These are phyloP conservation scores for Drosophila pruinosa DNA, from an alignment of 1,140 invertebrate species.

Conservation along the genomic window DNA sequence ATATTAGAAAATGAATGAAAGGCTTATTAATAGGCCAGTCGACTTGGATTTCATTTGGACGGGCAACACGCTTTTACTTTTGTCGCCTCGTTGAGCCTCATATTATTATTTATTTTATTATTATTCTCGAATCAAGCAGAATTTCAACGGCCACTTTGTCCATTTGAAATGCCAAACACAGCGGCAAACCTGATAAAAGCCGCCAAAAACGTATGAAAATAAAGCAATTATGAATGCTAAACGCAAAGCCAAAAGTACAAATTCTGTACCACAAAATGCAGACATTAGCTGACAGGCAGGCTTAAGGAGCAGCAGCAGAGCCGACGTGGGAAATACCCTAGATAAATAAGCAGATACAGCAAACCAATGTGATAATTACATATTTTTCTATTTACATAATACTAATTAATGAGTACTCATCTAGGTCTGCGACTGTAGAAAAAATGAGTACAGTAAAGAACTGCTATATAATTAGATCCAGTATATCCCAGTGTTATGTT, in stretches of 20 bases:
- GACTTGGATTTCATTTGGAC: neutral
- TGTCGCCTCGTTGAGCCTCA: constrained; percentile 46
- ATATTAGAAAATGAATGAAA: constrained; percentile 30
- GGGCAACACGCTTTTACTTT: constrained; percentile 58
- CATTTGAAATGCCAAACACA: constrained; percentile 65
- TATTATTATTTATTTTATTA: constrained; percentile 10
- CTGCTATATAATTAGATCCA: neutral
- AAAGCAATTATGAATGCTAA: constrained; percentile 72
- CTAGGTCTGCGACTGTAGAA: too few relatives aligned
- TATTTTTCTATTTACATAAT: too few relatives aligned
- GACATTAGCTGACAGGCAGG: neutral
- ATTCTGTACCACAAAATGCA: constrained; percentile 30
- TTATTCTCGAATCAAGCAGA: constrained; percentile 36
- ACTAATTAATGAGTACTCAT: too few relatives aligned
- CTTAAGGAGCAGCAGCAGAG: neutral
- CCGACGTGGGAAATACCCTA: constrained; percentile 1
- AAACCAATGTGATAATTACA: too few relatives aligned
- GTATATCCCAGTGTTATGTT: neutral
- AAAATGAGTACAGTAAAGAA: too few relatives aligned
- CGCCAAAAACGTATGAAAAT: constrained; percentile 49
- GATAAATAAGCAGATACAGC: too few relatives aligned
- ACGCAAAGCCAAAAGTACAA: constrained; percentile 38
- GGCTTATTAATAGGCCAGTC: constrained; percentile 30
- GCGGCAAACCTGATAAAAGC: constrained; percentile 13
- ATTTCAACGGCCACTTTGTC: constrained; percentile 60